Evolutionary conservation across 1,140 invertebrate species (phyloP), one percentile per base, ranked within the genome.

Genomic region (Bombus impatiens): DNA sequence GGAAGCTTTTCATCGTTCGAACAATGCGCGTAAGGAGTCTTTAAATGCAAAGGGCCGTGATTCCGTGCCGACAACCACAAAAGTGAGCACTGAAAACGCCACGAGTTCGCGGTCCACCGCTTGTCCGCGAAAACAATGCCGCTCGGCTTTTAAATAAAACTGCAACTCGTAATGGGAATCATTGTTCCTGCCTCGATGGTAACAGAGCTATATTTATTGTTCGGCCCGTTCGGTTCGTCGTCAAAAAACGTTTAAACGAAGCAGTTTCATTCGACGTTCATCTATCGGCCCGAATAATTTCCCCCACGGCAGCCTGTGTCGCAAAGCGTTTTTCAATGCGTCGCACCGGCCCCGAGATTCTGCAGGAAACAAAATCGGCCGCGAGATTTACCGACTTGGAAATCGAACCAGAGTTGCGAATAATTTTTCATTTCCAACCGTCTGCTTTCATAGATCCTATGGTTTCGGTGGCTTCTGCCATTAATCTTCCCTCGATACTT

Each of bases 151-250:
- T 83, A 83, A 83, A 83, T 77, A 53, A 83, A 83, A 77, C 71
- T 76, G 80, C 40, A 18, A 82, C 81, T 32, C 40, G 81, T 67
- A 83, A 83, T 77, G 81, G 72, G 81, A 77, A 76, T 83, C 81
- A 77, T 83, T 83, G 81, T 83, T 35, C 59, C 8, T 32, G 67
- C 28, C 71, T 75, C 32, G 71, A 22, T 35, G 3, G 10, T 25
- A 22, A 53, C 59, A n/a, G 10, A n/a, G 28, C 59, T 62, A n/a
- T 12, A 62, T 53, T 22, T 53, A 53, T 53, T 53, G 59, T 62
- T n/a, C 28, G 59, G 28, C 10, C 28, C 28, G 59, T 62, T 62
- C 40, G n/a, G 70, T 74, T 37, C 32, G 13, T 37, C 67, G 47
- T 53, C 25, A 47, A 76, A 82, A 65, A 82, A 74, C 22, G n/a